A percentile compares a stretch with the other conserved stretches of the same genome.
These are phyloP conservation scores for Brenthis daphne DNA, from an alignment of 2,888 invertebrate species.

Conservation along the genomic window DNA sequence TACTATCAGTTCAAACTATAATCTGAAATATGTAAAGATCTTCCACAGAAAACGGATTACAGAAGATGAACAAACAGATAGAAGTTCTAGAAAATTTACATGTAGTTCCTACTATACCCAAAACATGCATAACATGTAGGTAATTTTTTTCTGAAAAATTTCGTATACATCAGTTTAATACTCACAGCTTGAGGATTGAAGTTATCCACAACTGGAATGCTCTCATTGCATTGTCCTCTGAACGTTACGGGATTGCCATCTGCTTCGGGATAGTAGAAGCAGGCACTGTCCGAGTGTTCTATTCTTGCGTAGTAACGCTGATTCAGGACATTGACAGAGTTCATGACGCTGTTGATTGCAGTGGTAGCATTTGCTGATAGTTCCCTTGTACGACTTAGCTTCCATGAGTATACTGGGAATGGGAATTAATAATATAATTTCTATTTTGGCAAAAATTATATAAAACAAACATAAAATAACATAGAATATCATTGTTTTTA, in stretches of 20 bases:
- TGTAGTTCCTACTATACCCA: neutral
- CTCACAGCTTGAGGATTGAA: conserved; percentile 43
- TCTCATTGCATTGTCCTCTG: conserved; percentile 51
- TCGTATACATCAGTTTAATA: neutral
- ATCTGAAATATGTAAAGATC: no score
- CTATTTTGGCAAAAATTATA: no score
- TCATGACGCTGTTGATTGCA: conserved; percentile 42
- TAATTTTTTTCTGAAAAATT: neutral
- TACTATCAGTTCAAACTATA: no score
- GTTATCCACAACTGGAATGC: conserved; percentile 46
- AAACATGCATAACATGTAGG: no score
- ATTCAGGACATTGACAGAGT: conserved; percentile 43
- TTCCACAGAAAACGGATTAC: neutral
- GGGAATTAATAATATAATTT: conserved; percentile 32
- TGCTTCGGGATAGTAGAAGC: conserved; percentile 48
- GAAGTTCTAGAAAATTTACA: neutral
- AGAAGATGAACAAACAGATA: no score
- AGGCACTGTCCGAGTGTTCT: conserved; percentile 43
- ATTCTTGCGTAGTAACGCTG: conserved; percentile 41
- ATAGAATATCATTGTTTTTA: neutral
- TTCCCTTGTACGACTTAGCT: conserved; percentile 42
- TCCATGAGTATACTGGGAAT: conserved; percentile 46
- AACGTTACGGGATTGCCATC: conserved; percentile 40
- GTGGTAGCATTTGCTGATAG: conserved; percentile 35
- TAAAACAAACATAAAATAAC: no score